These are phyloP conservation scores for Andrena haemorrhoa DNA, from an alignment of 2,888 invertebrate genomes.

Conservation along the genomic window DNA sequence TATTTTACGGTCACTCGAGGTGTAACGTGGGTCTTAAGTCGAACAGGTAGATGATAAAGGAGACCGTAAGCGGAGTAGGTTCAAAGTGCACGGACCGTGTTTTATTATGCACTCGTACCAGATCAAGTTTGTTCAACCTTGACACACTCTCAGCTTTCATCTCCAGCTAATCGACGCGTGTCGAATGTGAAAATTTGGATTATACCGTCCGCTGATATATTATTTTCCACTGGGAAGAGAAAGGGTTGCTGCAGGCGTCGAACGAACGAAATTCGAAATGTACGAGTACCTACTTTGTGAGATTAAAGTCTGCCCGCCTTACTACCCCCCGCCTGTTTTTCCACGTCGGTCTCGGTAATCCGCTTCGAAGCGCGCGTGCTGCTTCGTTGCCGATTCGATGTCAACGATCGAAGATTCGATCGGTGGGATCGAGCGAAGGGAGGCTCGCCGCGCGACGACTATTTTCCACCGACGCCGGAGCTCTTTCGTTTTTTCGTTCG, in stretches of 20 bases:
- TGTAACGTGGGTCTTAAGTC: no score
- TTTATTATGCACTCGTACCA: no score
- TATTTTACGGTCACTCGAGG: no score
- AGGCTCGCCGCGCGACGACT: neutral
- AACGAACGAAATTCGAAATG: slow-evolving; percentile 43
- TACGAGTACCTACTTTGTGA: slow-evolving; percentile 50
- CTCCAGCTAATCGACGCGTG: neutral
- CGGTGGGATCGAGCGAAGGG: slow-evolving; percentile 3
- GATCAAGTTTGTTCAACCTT: neutral
- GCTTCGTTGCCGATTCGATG: slow-evolving; percentile 40
- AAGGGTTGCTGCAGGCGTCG: neutral
- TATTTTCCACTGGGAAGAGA: slow-evolving; percentile 19
- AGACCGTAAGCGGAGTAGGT: no score
- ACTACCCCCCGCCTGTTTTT: slow-evolving; percentile 29
- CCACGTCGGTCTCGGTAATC: slow-evolving; percentile 32
- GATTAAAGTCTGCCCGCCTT: slow-evolving; percentile 48
- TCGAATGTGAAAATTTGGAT: slow-evolving; percentile 12
- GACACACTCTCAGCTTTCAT: neutral
- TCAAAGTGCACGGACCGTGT: no score
- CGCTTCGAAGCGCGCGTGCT: slow-evolving; percentile 27
- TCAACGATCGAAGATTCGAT: slow-evolving; percentile 39
- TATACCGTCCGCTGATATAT: slow-evolving; percentile 22
- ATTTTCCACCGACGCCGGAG: neutral
- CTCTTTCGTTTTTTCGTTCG: slow-evolving; percentile 13
- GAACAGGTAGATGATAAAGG: no score